Base-by-base conservation (phyloP, 1,140 invertebrate genomes). In the Drosophila obscura region DNA sequence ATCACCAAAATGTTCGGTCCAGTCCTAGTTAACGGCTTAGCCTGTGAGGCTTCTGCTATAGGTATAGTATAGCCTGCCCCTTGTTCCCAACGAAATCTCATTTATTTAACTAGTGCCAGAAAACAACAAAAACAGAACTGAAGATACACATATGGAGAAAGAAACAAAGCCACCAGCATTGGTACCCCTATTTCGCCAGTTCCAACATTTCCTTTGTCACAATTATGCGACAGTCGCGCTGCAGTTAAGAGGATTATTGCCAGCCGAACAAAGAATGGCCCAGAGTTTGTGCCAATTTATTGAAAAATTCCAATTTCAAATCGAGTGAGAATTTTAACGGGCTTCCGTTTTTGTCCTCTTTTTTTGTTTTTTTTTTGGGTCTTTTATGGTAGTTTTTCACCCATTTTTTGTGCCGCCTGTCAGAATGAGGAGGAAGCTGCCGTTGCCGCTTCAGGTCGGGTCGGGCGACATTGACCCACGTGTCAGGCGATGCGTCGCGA, bases 201-300 rank as follows among this genome's bases (percentile, higher is more conserved):
- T 39, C 28, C 69, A 43, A 46, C 58, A 41, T 52, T 50, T 55
- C 43, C 65, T 72, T 85, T 88, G 83, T 85, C 68, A 53, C 60
- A 75, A 26, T 82, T 85, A 79, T 82, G 82, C 82, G 83, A 87
- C 82, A 85, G 78, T 87, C 84, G 73, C 84, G 73, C 79, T 57
- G 81, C 82, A 85, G 82, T 79, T 90, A 90, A 90, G 89, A 90
- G 89, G 89, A 91, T 90, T 90, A 90, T 73, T 85, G 66, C 61
- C 65, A 55, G 56, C 35, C 43, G 63, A 69, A 56, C 56, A 67
- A 73, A 59, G 44, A 45, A 68, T 63, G 66, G 49, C 52, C 57
- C 44, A 50, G 65, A 68, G 58, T 76, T 50, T 80, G 80, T 78
- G 80, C 80, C 58, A 89, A 90, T 84, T 90, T 90, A 89, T 78